These are phyloP conservation scores for Papilio gigon DNA, from an alignment of 2,888 invertebrate species.

Conservation along the genomic window DNA sequence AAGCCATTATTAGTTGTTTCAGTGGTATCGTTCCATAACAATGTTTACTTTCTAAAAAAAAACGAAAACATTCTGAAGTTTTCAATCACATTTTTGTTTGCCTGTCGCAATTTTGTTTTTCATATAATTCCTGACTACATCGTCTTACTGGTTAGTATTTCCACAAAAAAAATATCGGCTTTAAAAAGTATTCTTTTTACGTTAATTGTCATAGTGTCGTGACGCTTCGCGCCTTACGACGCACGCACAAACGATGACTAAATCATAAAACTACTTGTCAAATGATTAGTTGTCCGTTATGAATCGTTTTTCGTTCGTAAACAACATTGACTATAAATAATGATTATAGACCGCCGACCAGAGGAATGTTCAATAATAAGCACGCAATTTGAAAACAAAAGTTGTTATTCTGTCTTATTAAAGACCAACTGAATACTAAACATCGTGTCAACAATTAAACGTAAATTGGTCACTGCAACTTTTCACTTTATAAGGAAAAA, in stretches of 20 bases:
- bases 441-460: slow-evolving; percentile 15
- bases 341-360: slow-evolving; percentile 11
- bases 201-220: slow-evolving; percentile 22
- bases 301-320: slow-evolving; percentile 24
- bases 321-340: slow-evolving; percentile 25
- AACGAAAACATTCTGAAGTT: too few species aligned
- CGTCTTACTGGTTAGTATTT: neutral
- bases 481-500: slow-evolving; percentile 5
- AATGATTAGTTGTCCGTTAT: slow-evolving; percentile 25
- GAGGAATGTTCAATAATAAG: slow-evolving; percentile 13
- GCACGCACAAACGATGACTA: slow-evolving; percentile 30
- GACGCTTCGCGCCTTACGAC: slow-evolving; percentile 16
- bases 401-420: neutral
- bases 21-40: too few species aligned
- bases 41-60: too few species aligned
- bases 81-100: neutral
- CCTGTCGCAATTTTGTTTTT: neutral
- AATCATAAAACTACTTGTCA: slow-evolving; percentile 28
- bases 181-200: slow-evolving; percentile 26
- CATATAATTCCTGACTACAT: neutral
- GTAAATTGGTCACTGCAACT: neutral
- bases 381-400: slow-evolving; percentile 24
- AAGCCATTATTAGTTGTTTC: too few species aligned
- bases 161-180: slow-evolving; percentile 3
- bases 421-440: neutral